Evolutionary conservation across 2,113 vertebrate genomes (phyloP).

Genomic region (Oxyruncus cristatus): DNA sequence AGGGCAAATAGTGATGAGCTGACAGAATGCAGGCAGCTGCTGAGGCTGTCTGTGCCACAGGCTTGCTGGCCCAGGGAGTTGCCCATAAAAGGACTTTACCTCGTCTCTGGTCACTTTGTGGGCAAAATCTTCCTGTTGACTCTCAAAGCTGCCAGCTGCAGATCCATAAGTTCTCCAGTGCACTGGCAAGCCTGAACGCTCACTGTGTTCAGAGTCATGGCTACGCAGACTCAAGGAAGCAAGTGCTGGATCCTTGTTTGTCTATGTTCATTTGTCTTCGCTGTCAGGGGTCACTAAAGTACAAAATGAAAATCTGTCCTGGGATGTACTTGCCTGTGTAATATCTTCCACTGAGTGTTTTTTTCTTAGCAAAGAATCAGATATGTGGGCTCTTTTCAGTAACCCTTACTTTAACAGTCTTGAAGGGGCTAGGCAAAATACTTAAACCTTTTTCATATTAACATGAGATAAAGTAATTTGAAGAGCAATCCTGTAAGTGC

Average conservation of each 20-base stretch:
- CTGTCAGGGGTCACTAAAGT: background rate
- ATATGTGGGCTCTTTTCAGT: rapidly evolving
- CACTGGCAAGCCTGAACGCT: background rate
- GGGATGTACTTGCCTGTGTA: background rate
- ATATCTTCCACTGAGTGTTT: background rate
- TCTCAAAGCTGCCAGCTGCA: background rate
- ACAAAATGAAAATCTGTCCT: background rate
- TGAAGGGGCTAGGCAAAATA: background rate
- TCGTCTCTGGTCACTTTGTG: rapidly evolving
- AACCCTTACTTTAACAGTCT: background rate
- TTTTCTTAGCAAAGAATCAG: background rate
- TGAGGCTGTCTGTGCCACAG: background rate
- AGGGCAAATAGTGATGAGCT: background rate
- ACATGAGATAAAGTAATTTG: background rate
- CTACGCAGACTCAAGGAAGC: background rate
- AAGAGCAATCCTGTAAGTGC: background rate
- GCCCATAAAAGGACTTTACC: background rate
- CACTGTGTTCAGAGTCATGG: background rate
- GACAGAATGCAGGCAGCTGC: background rate
- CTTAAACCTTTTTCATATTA: background rate
- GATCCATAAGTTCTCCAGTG: background rate
- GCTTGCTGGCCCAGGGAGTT: background rate
- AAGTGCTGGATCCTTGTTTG: background rate
- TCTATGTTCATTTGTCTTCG: background rate
- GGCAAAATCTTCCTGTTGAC: rapidly evolving